Evolutionary conservation across 2,888 invertebrate genomes (phyloP).

Genomic region (Apotomis turbidana): DNA sequence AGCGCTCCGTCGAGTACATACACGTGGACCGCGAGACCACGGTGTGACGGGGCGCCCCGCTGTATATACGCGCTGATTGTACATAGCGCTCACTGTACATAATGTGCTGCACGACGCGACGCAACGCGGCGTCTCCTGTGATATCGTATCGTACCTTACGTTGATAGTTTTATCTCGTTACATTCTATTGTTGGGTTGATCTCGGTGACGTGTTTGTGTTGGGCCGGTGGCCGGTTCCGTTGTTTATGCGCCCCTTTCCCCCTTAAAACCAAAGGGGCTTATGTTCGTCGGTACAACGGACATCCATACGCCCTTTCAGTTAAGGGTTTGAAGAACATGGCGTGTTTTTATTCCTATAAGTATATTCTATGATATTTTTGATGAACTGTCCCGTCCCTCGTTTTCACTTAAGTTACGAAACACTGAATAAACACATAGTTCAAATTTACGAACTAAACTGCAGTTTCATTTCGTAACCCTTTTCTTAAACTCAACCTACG

Average conservation of each 20-base stretch:
- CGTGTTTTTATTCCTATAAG: constrained; percentile 46
- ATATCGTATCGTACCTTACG: constrained; percentile 42
- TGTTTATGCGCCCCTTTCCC: constrained; percentile 19
- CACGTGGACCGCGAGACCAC: constrained; percentile 97
- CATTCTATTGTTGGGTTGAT: constrained; percentile 43
- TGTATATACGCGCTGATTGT: constrained; percentile 33
- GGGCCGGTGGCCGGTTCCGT: constrained; percentile 21
- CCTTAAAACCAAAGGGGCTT: neutral
- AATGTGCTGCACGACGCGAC: constrained; percentile 37
- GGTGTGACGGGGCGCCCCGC: constrained; percentile 86
- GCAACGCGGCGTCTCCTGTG: constrained; percentile 41
- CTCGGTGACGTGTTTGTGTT: constrained; percentile 38
- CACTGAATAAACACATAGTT: constrained; percentile 69
- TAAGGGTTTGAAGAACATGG: constrained; percentile 15
- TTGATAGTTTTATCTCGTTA: constrained; percentile 44
- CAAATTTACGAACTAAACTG: constrained; percentile 49
- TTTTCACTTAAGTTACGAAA: constrained; percentile 69
- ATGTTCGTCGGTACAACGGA: neutral
- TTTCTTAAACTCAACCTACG: no score
- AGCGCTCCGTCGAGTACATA: constrained; percentile 95
- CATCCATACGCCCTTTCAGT: constrained; percentile 12
- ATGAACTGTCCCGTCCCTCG: constrained; percentile 80
- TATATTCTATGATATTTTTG: constrained; percentile 57
- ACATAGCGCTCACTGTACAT: constrained; percentile 40
- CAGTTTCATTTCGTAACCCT: constrained; percentile 47